Percentiles rank a stretch among this genome's conserved stretches.
Evolutionary conservation across 1,140 invertebrate species (phyloP).

Genomic region (Sarcophaga peregrina): DNA sequence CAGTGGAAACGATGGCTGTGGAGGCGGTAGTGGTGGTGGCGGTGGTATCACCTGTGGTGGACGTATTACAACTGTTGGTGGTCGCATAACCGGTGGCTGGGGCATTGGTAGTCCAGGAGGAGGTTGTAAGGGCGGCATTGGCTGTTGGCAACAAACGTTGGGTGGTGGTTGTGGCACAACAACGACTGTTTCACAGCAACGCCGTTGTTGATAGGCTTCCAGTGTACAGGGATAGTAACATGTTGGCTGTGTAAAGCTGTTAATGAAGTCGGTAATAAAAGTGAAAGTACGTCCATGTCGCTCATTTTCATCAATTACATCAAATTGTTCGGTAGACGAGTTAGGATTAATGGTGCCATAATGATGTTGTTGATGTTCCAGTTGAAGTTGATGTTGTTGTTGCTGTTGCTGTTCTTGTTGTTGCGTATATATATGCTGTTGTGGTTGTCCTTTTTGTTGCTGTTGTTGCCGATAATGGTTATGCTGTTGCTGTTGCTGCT

Average conservation of each 20-base stretch:
- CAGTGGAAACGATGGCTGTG: neutral
- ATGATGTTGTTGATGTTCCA: conserved; percentile 32
- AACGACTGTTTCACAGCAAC: conserved; percentile 56
- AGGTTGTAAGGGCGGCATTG: conserved; percentile 22
- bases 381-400: conserved; percentile 24
- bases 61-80: conserved; percentile 45
- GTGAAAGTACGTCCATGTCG: conserved; percentile 57
- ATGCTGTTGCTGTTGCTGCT: conserved; percentile 17
- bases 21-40: conserved; percentile 53
- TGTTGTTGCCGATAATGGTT: neutral
- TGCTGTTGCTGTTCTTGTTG: conserved; percentile 32
- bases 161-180: conserved; percentile 45
- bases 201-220: conserved; percentile 56
- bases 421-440: conserved; percentile 48
- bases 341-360: conserved; percentile 42
- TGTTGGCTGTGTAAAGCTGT: conserved; percentile 47
- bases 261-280: conserved; percentile 56
- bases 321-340: conserved; percentile 54
- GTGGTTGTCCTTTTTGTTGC: conserved; percentile 3
- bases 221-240: conserved; percentile 59
- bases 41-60: conserved; percentile 52
- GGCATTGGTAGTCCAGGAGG: conserved; percentile 42
- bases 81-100: neutral
- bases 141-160: conserved; percentile 33
- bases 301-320: conserved; percentile 49